Evolutionary conservation across 2,888 invertebrate species (phyloP).

Genomic region (Hydrotaea cyrtoneurina): DNA sequence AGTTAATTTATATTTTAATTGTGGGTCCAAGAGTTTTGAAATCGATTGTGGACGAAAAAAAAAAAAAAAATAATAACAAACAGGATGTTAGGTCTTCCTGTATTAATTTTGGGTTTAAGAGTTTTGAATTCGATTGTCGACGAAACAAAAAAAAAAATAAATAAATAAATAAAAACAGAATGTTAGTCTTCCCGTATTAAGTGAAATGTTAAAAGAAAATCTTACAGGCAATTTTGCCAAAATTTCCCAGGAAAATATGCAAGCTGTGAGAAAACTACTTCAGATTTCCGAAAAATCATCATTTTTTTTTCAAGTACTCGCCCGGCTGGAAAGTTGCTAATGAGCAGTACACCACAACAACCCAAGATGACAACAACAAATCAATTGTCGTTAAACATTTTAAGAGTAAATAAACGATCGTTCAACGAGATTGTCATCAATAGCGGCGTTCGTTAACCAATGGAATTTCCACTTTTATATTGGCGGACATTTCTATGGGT

Average conservation of each 20-base stretch:
- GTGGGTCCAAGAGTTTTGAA: no score
- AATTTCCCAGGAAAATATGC: not conserved
- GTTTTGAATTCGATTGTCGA: no score
- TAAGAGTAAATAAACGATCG: not conserved
- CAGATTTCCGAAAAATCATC: not conserved
- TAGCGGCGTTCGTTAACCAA: not conserved
- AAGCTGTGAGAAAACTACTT: slow-evolving; percentile 21
- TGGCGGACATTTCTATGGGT: not conserved
- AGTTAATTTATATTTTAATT: no score
- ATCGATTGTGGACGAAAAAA: no score
- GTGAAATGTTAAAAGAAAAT: no score
- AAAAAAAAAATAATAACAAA: no score
- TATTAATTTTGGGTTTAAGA: no score
- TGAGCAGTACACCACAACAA: not conserved
- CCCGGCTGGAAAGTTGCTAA: not conserved
- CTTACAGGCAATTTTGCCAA: not conserved
- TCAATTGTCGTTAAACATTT: slow-evolving; percentile 17
- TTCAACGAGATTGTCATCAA: slow-evolving; percentile 13
- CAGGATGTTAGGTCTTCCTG: no score
- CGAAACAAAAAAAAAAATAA: no score
- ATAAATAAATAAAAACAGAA: no score
- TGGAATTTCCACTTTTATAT: slow-evolving; percentile 12
- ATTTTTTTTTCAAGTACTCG: not conserved
- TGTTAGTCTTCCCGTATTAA: no score
- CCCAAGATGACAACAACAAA: not conserved